A percentile compares a stretch with the other conserved stretches of the same genome.
phyloP scores from a whole-genome alignment of 23 tunicate species.

The Styela clava region DNA sequence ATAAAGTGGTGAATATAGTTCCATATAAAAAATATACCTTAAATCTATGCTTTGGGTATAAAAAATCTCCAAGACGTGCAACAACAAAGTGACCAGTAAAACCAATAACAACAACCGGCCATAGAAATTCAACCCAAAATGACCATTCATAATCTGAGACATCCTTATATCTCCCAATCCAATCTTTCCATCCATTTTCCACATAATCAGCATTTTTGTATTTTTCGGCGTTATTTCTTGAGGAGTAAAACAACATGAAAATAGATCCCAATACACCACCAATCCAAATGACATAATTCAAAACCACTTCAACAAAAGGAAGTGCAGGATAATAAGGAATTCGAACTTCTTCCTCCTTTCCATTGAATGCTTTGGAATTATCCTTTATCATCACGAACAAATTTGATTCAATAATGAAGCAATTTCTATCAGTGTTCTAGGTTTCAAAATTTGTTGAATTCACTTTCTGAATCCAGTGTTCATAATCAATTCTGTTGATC shows the following conservation, averaged over 20 bases:
- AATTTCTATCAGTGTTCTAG: too few relatives aligned
- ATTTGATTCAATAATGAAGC: too few relatives aligned
- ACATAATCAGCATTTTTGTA: background rate
- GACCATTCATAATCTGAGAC: constrained; percentile 65
- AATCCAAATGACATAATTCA: background rate
- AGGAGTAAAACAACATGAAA: background rate
- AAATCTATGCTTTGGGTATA: constrained; percentile 12
- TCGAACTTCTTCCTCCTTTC: background rate
- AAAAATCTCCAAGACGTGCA: constrained; percentile 38
- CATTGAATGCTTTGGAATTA: too few relatives aligned
- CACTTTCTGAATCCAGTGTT: too few relatives aligned
- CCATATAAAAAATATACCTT: constrained; percentile 8
- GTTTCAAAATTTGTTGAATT: too few relatives aligned
- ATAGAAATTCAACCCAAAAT: constrained; percentile 48
- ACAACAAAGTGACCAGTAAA: constrained; percentile 43
- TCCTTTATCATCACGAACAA: too few relatives aligned
- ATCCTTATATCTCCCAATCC: constrained; percentile 38
- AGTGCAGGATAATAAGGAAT: background rate
- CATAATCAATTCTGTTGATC: too few relatives aligned
- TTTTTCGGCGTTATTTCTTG: background rate
- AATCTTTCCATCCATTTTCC: background rate
- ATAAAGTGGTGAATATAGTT: background rate
- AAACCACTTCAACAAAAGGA: background rate
- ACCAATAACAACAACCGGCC: constrained; percentile 32
- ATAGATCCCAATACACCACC: background rate